These are phyloP conservation scores for Steatornis caripensis DNA, from an alignment of 2,113 vertebrate genomes.

Conservation along the genomic window DNA sequence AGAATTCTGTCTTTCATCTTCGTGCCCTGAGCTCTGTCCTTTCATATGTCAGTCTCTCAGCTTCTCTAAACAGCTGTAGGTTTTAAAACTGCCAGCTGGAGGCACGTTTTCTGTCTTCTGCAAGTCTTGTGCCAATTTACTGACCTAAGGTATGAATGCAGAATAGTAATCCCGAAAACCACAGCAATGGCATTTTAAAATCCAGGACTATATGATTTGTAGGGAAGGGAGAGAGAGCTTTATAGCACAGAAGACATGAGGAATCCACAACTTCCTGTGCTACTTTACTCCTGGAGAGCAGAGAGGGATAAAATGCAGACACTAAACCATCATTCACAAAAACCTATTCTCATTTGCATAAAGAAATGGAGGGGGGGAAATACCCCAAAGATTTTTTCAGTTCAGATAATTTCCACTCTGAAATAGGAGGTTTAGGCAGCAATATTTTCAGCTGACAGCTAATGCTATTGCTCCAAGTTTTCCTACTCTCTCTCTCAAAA, in stretches of 20 bases:
- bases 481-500: not conserved
- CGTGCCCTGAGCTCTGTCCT: not conserved
- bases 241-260: not conserved
- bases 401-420: not conserved
- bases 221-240: not conserved
- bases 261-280: not conserved
- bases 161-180: not conserved
- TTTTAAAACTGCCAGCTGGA: not conserved
- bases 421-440: not conserved
- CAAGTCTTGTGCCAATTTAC: not conserved
- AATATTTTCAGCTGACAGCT: not conserved
- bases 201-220: not conserved
- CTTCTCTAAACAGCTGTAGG: not conserved
- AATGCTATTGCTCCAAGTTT: not conserved
- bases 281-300: not conserved
- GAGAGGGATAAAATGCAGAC: not conserved
- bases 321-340: not conserved
- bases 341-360: not conserved
- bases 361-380: not conserved
- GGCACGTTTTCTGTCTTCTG: not conserved
- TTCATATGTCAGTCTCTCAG: not conserved
- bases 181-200: not conserved
- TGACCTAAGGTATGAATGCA: not conserved
- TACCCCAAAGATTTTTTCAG: not conserved
- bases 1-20: not conserved